Base-by-base conservation (phyloP, 1,140 invertebrate species). In the Coelopa frigida region DNA sequence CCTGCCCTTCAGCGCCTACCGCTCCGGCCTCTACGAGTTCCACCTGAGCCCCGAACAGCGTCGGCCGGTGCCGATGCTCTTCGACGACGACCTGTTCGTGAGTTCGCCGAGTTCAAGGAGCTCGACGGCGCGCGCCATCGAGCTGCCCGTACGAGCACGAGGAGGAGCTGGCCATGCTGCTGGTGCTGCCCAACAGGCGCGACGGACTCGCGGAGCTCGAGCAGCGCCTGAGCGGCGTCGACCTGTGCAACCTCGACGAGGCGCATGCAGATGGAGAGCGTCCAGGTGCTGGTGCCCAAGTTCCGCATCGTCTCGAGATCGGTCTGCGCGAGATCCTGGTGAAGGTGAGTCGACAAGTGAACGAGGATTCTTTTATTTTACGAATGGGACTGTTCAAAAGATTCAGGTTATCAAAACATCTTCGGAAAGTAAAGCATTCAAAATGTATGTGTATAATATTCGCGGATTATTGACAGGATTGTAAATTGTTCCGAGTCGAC, bases 271-370 rank as follows among this genome's bases (percentile, higher is more conserved):
- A 54, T 57, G 44, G 58, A 57, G 23, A 70, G 75, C 41, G 69
- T 82, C 3, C 58, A 70, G 38, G 64, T 85, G 4, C 50, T 63
- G 36, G 51, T 88, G 44, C 85, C 85, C 1, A 83, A 78, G 60
- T 87, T 88, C 55, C 82, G 79, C 56, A 72, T 87, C 32, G 81
- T 68, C 69, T 75, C 39, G 62, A 66, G 27, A 65, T 59, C 42
- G 59, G 58, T 37, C 38, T 66, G 39, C 53, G 56, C 12, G 51
- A 54, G 29, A 48, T 52, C 0, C 27, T 66, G 4, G 58, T 62
- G 35, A 53, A 66, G 59, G 62, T 51, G 39, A 15, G 21, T 35
- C 8, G 8, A 14, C 14, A 29, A 10, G 27, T 29, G 27, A 10
- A 29, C 14, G 27, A n/a, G n/a, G n/a, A n/a, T n/a, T n/a, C n/a